phyloP scores from a whole-genome alignment of 2,888 invertebrate species.

The Neocrepidodera transversa region DNA sequence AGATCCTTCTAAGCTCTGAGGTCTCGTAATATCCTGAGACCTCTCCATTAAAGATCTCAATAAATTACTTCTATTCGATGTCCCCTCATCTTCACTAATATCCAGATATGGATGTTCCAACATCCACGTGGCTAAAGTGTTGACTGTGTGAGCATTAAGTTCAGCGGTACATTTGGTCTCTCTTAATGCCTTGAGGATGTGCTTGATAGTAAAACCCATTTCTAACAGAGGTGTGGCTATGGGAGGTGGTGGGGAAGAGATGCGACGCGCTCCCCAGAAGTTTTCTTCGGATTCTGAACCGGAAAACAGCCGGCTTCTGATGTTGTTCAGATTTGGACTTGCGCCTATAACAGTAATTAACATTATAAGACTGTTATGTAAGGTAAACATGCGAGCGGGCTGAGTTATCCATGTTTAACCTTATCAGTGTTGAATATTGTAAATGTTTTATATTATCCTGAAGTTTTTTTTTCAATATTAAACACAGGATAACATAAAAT shows the following conservation, averaged over 20 bases:
- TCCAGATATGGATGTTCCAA: constrained; percentile 66
- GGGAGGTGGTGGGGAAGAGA: constrained; percentile 57
- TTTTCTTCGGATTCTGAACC: constrained; percentile 49
- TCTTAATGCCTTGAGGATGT: constrained; percentile 65
- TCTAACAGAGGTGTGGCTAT: constrained; percentile 66
- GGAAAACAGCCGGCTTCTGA: constrained; percentile 37
- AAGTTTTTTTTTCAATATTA: too few species aligned
- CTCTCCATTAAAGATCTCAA: constrained; percentile 38
- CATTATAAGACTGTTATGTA: too few species aligned
- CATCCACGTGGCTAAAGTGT: constrained; percentile 70
- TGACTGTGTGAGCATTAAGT: constrained; percentile 62
- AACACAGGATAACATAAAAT: too few species aligned
- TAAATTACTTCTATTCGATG: constrained; percentile 28
- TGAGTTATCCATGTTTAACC: too few species aligned
- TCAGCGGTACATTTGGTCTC: constrained; percentile 58
- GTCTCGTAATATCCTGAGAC: constrained; percentile 38
- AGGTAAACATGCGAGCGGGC: too few species aligned
- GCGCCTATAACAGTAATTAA: constrained; percentile 29
- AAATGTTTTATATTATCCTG: too few species aligned
- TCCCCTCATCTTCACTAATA: constrained; percentile 29
- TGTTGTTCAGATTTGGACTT: constrained; percentile 19
- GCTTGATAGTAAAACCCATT: constrained; percentile 68
- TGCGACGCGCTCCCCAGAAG: constrained; percentile 41
- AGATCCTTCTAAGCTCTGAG: constrained; percentile 39
- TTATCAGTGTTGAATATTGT: too few species aligned